Evolutionary conservation across 2,113 vertebrate species (phyloP), one percentile per base, ranked within the genome.

Genomic region (Catharus minimus): DNA sequence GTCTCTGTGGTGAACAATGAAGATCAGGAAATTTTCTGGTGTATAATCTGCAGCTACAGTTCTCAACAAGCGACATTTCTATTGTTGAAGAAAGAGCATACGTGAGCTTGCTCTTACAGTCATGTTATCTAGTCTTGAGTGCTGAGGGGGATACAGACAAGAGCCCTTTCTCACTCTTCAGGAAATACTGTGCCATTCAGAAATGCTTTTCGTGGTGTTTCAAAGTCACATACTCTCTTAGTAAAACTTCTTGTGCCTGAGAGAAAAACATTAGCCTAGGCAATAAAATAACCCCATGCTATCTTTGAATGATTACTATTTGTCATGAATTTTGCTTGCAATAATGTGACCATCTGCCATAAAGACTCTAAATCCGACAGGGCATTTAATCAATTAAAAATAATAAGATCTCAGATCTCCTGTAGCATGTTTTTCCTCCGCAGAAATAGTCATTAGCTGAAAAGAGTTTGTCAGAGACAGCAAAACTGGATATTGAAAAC

Each of bases 11-110:
- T 62, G 81, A 92, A 74, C 68, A 85, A 79, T 2, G 41, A n/a
- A 75, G 66, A 71, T 82, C 11, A 3, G 60, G 77, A 94, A 85
- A 86, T 92, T 85, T 97, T 93, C 88, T 94, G 90, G 92, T 88
- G 89, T 13, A 71, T 8, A 22, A 96, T 91, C 95, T 65, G 18
- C 49, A 92, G 75, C 87, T 18, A 95, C 81, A 55, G 75, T 66
- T 92, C 73, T 82, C 91, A 87, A 28, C 49, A 46, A 91, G 84
- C 27, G 87, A 81, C 10, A 43, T 53, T 86, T 94, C 69, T 73
- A 47, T 15, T 58, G 38, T 67, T 28, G 33, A 93, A 72, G 65
- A 91, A 90, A 83, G 36, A 64, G 47, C 38, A 90, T 32, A 90
- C 36, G 75, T 1, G 11, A 69, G 27, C 30, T 28, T 33, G 43